phyloP scores from a whole-genome alignment of 37 sponge, comb jelly and placozoan species.

The Cladorhizidae sp. region DNA sequence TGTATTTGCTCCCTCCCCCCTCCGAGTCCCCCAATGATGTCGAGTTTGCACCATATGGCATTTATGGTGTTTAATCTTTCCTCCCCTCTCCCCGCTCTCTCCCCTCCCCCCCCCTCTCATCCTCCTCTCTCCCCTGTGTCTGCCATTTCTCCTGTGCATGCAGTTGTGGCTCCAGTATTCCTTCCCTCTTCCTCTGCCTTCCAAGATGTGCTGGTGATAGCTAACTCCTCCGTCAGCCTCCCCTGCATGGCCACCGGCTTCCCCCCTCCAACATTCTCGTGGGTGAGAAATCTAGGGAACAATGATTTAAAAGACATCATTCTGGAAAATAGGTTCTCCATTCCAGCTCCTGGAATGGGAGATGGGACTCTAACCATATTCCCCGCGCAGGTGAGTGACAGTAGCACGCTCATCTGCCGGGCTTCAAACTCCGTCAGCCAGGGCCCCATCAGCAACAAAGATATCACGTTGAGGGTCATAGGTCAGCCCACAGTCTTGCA shows the following conservation, averaged over 20 bases:
- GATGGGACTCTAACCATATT: slow-evolving; percentile 42
- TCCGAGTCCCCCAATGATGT: too few relatives aligned
- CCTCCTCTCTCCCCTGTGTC: neutral
- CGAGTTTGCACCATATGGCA: too few relatives aligned
- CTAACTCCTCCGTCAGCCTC: slow-evolving; percentile 1
- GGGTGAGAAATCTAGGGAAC: neutral
- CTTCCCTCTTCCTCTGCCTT: neutral
- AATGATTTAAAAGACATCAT: neutral
- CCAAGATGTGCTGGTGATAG: neutral
- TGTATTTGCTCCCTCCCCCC: too few relatives aligned
- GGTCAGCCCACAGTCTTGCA: slow-evolving; percentile 3
- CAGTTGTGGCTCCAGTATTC: neutral
- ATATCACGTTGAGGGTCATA: slow-evolving; percentile 5
- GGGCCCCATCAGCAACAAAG: neutral
- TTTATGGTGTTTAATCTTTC: too few relatives aligned
- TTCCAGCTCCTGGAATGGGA: slow-evolving; percentile 10
- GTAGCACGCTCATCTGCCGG: slow-evolving; percentile 17
- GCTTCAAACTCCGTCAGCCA: slow-evolving; percentile 15
- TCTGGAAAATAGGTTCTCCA: neutral
- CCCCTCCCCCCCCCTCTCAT: neutral
- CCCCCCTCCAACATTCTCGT: slow-evolving; percentile 36
- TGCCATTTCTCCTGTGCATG: neutral
- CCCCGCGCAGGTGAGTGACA: slow-evolving; percentile 6
- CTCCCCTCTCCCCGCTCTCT: neutral
- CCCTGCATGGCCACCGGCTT: slow-evolving; percentile 28